A percentile compares a stretch with the other conserved stretches of the same genome.
These are phyloP conservation scores for Acromyrmex echinatior DNA, from an alignment of 1,140 invertebrate genomes.

Conservation along the genomic window DNA sequence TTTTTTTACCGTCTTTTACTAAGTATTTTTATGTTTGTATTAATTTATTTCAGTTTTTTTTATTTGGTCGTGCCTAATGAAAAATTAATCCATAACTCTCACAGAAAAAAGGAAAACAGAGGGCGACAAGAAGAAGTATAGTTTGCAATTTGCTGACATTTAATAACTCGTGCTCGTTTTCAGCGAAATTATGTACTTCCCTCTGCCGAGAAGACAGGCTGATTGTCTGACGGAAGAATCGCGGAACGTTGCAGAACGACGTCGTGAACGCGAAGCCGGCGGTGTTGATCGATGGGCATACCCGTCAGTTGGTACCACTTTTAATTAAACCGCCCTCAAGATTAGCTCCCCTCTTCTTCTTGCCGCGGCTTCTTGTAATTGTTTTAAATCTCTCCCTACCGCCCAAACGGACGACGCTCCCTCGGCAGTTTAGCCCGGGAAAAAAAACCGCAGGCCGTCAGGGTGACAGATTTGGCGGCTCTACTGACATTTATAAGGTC, in stretches of 20 bases:
- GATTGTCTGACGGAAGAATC: slow-evolving; percentile 66
- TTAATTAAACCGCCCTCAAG: slow-evolving; percentile 87
- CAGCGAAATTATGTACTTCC: slow-evolving; percentile 60
- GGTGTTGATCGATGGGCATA: slow-evolving; percentile 86
- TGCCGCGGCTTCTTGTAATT: slow-evolving; percentile 83
- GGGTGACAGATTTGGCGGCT: slow-evolving; percentile 84
- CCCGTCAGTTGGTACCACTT: slow-evolving; percentile 87
- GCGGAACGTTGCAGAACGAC: slow-evolving; percentile 68
- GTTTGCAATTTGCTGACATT: slow-evolving; percentile 58
- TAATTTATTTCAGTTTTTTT: slow-evolving; percentile 9
- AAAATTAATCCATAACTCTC: slow-evolving; percentile 29
- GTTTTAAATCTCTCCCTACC: slow-evolving; percentile 85
- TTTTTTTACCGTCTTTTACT: not conserved
- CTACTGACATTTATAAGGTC: slow-evolving; percentile 82
- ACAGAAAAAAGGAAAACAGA: not conserved
- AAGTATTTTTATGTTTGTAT: not conserved
- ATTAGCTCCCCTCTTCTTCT: slow-evolving; percentile 82
- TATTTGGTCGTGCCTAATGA: not conserved
- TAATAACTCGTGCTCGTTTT: slow-evolving; percentile 61
- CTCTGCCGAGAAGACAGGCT: slow-evolving; percentile 45
- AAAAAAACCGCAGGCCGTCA: slow-evolving; percentile 83
- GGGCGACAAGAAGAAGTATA: slow-evolving; percentile 48
- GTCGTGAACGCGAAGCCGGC: slow-evolving; percentile 76
- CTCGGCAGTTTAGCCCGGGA: slow-evolving; percentile 76
- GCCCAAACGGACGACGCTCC: slow-evolving; percentile 69